Conservation (phyloP, 2,113 vertebrate genomes). For the Raja brachyura region DNA sequence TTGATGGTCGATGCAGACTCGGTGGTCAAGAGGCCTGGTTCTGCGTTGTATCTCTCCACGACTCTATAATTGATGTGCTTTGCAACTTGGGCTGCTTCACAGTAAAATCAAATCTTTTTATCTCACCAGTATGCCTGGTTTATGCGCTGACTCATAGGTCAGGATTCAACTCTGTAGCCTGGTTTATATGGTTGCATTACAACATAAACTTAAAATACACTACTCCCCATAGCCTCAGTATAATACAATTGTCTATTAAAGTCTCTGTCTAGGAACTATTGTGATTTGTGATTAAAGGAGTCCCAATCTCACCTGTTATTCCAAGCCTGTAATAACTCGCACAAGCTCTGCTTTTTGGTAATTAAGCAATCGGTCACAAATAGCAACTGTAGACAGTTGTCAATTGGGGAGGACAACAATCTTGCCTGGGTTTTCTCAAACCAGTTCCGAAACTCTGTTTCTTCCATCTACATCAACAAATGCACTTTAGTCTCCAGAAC, state of each 20-base stretch:
- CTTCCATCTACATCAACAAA: constrained; percentile 76
- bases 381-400: constrained; percentile 82
- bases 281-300: neutral
- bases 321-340: constrained; percentile 91
- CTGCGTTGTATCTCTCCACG: too few species aligned
- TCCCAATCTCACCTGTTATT: constrained; percentile 70
- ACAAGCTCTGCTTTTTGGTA: constrained; percentile 90
- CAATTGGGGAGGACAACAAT: constrained; percentile 65
- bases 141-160: too few species aligned
- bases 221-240: neutral
- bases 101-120: neutral
- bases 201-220: neutral
- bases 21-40: too few species aligned
- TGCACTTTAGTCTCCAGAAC: neutral
- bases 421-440: constrained; percentile 87
- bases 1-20: too few species aligned
- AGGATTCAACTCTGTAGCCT: too few species aligned
- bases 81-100: neutral
- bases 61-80: neutral
- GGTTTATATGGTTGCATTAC: neutral
- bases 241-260: neutral
- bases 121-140: neutral
- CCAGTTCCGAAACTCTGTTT: constrained; percentile 84
- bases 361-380: constrained; percentile 81
- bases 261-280: neutral